phyloP scores from a whole-genome alignment of 2,797 vertebrate genomes.

The Labroides dimidiatus region DNA sequence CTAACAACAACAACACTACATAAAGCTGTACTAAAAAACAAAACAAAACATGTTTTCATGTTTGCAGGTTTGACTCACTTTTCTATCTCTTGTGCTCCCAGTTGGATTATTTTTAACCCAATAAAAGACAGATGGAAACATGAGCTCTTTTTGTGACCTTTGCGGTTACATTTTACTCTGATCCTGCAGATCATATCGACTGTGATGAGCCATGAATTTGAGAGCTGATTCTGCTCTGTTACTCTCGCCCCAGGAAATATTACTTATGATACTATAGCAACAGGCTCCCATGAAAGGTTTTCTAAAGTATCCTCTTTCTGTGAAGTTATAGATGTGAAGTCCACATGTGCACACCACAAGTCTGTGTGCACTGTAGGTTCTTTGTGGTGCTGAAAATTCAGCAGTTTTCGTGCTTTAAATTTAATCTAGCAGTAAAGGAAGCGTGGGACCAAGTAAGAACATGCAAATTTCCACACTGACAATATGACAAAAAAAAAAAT shows the following conservation, averaged over 20 bases:
- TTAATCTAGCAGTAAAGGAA: neutral
- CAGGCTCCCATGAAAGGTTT: neutral
- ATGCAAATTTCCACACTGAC: neutral
- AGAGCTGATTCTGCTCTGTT: conserved; percentile 8
- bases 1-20: neutral
- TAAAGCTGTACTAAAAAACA: too few species aligned
- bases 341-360: neutral
- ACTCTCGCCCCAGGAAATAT: conserved; percentile 15
- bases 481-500: conserved; percentile 13
- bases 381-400: neutral
- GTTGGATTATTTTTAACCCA: too few species aligned
- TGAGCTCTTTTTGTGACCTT: neutral
- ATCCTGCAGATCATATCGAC: neutral
- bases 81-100: neutral
- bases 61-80: neutral
- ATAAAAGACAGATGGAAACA: too few species aligned
- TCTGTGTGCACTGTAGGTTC: neutral
- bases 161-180: neutral
- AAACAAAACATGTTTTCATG: too few species aligned
- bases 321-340: neutral
- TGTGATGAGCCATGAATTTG: neutral
- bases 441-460: neutral
- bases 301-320: neutral
- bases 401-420: too few species aligned
- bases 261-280: conserved; percentile 10